Evolutionary conservation across 2,888 invertebrate genomes (phyloP).

Genomic region (Platyscelio sp.): DNA sequence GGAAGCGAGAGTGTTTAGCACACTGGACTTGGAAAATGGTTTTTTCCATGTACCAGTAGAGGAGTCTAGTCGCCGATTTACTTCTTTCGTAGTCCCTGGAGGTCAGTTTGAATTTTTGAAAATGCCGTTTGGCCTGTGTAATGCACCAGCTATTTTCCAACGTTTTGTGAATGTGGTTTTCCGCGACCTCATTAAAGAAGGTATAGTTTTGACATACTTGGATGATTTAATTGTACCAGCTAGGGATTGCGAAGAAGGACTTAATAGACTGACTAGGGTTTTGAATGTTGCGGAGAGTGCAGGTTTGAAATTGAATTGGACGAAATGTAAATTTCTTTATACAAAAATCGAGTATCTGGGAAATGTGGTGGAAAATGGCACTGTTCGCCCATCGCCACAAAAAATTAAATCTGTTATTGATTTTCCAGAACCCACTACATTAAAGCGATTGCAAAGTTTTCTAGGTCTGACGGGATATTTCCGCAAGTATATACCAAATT

Average conservation of each 20-base stretch:
- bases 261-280: constrained; percentile 22
- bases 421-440: background rate
- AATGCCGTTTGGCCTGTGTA: constrained; percentile 58
- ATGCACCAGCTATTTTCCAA: constrained; percentile 39
- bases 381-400: constrained; percentile 2
- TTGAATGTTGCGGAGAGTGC: constrained; percentile 9
- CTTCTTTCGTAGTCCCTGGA: constrained; percentile 24
- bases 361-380: background rate
- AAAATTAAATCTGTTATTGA: background rate
- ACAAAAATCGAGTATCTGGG: constrained; percentile 6
- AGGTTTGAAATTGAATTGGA: constrained; percentile 43
- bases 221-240: constrained; percentile 52
- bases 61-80: background rate
- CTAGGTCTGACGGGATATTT: constrained; percentile 2
- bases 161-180: constrained; percentile 46
- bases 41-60: background rate
- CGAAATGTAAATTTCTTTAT: constrained; percentile 35
- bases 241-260: constrained; percentile 7
- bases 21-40: background rate
- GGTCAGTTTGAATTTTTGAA: constrained; percentile 68
- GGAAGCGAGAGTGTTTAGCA: background rate
- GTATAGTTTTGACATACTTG: constrained; percentile 34
- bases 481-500: background rate
- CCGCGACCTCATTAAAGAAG: constrained; percentile 17
- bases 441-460: constrained; percentile 2